Evolutionary conservation across 23 tunicate species (phyloP), one percentile per base, ranked within the genome.

Genomic region (Corella eumyota): DNA sequence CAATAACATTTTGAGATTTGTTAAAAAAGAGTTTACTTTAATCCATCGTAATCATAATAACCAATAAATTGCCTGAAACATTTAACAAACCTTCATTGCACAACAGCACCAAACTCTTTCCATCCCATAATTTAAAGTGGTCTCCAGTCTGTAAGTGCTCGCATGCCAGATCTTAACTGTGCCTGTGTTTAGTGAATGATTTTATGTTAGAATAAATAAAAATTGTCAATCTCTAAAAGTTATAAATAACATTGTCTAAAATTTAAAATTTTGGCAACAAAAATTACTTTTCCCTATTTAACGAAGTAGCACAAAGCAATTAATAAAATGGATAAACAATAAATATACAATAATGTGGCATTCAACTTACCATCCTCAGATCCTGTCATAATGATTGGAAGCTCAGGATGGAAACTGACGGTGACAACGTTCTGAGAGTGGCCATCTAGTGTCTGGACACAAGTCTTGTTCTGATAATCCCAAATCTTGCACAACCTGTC

Each of bases 381-480:
- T 30, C 99, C 99, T 36, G 99, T 84, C 61, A 93, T 57, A 19
- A 93, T 93, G 61, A 93, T 85, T n/a, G 99, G 99, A 1, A 84
- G 77, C 40, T 93, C 99, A 27, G 99, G 99, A 47, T 93, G 99
- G 48, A 84, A 93, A 36, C 61, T 65, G 50, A 93, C 99, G 37
- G 83, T 79, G 1, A 66, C 93, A 30, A 93, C 87, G 58, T 93
- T 93, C 46, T 93, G 99, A 25, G 99, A 74, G 60, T 93, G 99
- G 21, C 99, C 99, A 28, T 93, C 99, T 30, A 93, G 60, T 20
- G 95, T 93, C 66, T 93, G 99, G 46, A 93, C 99, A 64, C 99
- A 93, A 30, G 99, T 93, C 58, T 93, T 93, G 66, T 62, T 93
- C 66, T 93, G 99, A 48, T 93, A 93, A 37, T 93, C 99, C 99